Base-by-base conservation (phyloP, 2,113 vertebrate genomes). In the Dicentrarchus labrax region DNA sequence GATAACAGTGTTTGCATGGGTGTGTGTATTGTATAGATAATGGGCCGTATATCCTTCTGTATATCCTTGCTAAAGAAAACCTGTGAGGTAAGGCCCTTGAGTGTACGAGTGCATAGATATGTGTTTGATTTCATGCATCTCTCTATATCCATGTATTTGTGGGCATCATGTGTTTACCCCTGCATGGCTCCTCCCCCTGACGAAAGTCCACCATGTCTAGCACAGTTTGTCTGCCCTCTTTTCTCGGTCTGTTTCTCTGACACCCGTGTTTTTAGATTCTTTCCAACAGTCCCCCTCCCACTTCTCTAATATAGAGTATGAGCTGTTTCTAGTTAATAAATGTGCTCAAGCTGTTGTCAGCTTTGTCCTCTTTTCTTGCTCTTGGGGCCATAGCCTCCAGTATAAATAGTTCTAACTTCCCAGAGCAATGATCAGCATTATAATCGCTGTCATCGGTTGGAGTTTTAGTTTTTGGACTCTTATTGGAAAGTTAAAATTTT, bases 141-240 rank as follows among this genome's bases (percentile, higher is more conserved):
- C 15, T 50, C 12, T 70, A 17, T 16, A 11, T 22, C 36, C 5
- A 36, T 41, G 24, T 53, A 7, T 75, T 41, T 51, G 16, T 70
- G 13, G 8, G 0, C 8, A 30, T 38, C 0, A 0, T 47, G 56
- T 61, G 39, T 41, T 59, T 36, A 9, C 50, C 6, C 24, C 22
- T 13, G 22, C 3, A 11, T 30, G 5, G 24, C 10, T 30, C 56
- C 56, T 30, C 64, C 72, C 59, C 13, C 62, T n/a, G 65, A 57
- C 41, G 45, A 86, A 88, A 86, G 85, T 86, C 83, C 78, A 88
- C 8, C 16, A 5, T 68, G 41, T 76, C 60, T 36, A 10, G 53
- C 57, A 82, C 60, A 61, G 65, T 78, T 76, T 81, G 66, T 71
- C 61, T 73, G 76, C 17, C 78, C 30, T 30, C 30, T 30, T 47